Conservation (phyloP, 2,797 vertebrate species). For the Cottoperca gobio region DNA sequence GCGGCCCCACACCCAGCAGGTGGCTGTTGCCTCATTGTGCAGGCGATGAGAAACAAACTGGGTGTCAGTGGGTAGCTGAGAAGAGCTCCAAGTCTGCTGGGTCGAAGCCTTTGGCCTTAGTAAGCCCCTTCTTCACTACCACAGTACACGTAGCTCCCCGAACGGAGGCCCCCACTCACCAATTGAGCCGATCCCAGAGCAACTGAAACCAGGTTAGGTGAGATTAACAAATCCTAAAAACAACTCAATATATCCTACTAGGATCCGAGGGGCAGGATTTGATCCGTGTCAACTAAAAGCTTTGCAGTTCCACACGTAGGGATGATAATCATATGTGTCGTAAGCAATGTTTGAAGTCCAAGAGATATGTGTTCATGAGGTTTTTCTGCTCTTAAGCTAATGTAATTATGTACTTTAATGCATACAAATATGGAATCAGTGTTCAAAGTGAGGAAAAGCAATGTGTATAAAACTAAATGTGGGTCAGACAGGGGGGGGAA, state of each 20-base stretch:
- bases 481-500: constrained; percentile 27
- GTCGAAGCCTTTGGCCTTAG: constrained; percentile 22
- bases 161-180: constrained; percentile 17
- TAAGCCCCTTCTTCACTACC: constrained; percentile 6
- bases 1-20: not conserved
- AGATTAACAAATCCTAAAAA: constrained; percentile 23
- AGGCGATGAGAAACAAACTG: not conserved
- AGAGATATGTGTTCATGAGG: constrained; percentile 44
- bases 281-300: constrained; percentile 36
- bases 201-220: constrained; percentile 44
- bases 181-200: constrained; percentile 39
- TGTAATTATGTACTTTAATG: constrained; percentile 72
- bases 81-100: constrained; percentile 37
- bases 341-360: constrained; percentile 56
- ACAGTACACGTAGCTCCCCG: constrained; percentile 31
- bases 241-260: not conserved
- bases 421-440: constrained; percentile 64
- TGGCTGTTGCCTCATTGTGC: constrained; percentile 4
- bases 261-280: constrained; percentile 16
- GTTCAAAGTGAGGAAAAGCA: constrained; percentile 75
- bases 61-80: constrained; percentile 57
- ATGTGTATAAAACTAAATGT: constrained; percentile 62
- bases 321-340: constrained; percentile 57
- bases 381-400: constrained; percentile 61
- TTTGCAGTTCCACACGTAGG: constrained; percentile 50